phyloP scores from a whole-genome alignment of 2,888 invertebrate genomes.

The Drosophila histrio region DNA sequence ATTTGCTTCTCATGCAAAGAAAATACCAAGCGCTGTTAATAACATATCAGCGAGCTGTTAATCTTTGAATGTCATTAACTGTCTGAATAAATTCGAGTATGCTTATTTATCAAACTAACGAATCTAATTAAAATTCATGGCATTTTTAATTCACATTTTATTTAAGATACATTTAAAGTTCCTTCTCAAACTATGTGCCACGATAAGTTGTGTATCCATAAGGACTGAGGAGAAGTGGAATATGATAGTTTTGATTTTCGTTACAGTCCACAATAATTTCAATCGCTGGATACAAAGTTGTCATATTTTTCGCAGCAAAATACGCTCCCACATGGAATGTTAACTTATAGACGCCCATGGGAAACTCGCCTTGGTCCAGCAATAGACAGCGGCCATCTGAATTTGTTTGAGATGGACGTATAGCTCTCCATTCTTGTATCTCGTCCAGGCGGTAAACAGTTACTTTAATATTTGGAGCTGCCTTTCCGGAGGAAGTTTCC shows the following conservation, averaged over 20 bases:
- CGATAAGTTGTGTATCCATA: constrained; percentile 91
- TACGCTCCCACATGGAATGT: constrained; percentile 90
- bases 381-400: constrained; percentile 83
- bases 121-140: too few relatives aligned
- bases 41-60: background rate
- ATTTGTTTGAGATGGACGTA: constrained; percentile 88
- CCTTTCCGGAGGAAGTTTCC: constrained; percentile 89
- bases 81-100: too few relatives aligned
- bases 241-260: constrained; percentile 88
- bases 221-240: constrained; percentile 90
- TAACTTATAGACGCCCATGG: constrained; percentile 89
- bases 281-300: constrained; percentile 90
- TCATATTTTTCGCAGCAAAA: constrained; percentile 86
- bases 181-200: constrained; percentile 79
- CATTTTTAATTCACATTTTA: background rate
- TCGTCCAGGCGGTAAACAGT: constrained; percentile 87
- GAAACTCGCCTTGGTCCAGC: constrained; percentile 83
- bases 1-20: background rate
- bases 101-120: too few relatives aligned
- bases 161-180: background rate
- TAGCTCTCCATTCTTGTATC: constrained; percentile 87
- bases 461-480: constrained; percentile 88
- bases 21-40: background rate
- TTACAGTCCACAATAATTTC: constrained; percentile 90
- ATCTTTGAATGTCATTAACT: too few relatives aligned